Conservation (phyloP, 2,797 vertebrate species). For the Euthynnus affinis region DNA sequence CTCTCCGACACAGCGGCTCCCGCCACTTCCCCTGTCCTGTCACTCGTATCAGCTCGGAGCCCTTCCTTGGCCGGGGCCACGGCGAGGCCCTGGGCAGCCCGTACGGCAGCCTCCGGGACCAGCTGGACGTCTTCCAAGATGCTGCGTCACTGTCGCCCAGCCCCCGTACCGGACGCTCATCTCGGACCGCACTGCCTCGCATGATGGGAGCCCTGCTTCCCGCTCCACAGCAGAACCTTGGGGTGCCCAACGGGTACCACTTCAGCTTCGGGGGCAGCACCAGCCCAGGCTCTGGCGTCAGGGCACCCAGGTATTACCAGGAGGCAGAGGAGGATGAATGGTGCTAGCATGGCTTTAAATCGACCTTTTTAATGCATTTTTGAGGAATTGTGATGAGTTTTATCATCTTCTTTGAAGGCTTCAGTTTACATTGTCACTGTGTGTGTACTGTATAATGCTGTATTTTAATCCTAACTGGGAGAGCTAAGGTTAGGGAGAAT, state of each 20-base stretch:
- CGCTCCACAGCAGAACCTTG: slow-evolving; percentile 89
- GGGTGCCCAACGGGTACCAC: slow-evolving; percentile 93
- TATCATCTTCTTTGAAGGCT: slow-evolving; percentile 90
- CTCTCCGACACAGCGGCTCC: slow-evolving; percentile 86
- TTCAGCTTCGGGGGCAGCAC: slow-evolving; percentile 88
- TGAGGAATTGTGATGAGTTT: slow-evolving; percentile 91
- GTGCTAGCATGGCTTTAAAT: slow-evolving; percentile 93
- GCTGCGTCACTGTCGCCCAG: slow-evolving; percentile 75
- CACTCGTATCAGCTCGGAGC: slow-evolving; percentile 92
- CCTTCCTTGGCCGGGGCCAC: slow-evolving; percentile 85
- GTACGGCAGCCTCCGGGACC: slow-evolving; percentile 83
- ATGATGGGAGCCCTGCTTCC: slow-evolving; percentile 88
- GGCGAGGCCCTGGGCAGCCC: slow-evolving; percentile 70
- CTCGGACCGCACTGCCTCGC: slow-evolving; percentile 87
- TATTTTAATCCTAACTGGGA: slow-evolving; percentile 56
- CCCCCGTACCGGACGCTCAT: slow-evolving; percentile 86
- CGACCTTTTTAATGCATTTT: slow-evolving; percentile 77
- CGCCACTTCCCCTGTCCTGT: slow-evolving; percentile 81
- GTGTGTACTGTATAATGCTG: slow-evolving; percentile 64
- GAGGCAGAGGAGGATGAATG: slow-evolving; percentile 93
- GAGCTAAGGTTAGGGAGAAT: slow-evolving; percentile 23
- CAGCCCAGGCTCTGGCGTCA: slow-evolving; percentile 78
- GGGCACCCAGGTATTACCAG: slow-evolving; percentile 89
- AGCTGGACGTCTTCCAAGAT: slow-evolving; percentile 92
- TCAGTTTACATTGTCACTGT: slow-evolving; percentile 78